Evolutionary conservation across 2,888 invertebrate genomes (phyloP).

Genomic region (Lamellibrachia satsuma): DNA sequence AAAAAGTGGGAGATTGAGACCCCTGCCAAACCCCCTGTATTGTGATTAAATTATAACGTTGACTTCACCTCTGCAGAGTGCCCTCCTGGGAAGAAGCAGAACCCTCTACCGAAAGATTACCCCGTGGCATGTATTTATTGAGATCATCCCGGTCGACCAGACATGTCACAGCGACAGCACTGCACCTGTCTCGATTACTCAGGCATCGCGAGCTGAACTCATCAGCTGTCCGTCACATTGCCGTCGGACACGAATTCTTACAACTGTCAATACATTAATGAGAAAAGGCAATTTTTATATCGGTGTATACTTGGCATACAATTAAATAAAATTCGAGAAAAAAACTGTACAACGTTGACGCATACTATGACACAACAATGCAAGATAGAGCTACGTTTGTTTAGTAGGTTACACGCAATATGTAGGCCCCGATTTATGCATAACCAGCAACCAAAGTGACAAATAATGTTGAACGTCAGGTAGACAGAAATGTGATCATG

Average conservation of each 20-base stretch:
- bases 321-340: not conserved
- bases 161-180: not conserved
- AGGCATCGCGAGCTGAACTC: not conserved
- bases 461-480: too few relatives aligned
- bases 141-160: not conserved
- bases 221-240: not conserved
- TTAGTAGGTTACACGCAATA: not conserved
- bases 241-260: not conserved
- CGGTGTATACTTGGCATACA: not conserved
- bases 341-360: not conserved
- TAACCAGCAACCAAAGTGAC: too few relatives aligned
- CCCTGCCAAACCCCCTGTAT: too few relatives aligned
- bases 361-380: not conserved
- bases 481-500: too few relatives aligned
- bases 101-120: not conserved
- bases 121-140: slow-evolving; percentile 17
- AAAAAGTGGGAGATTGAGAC: too few relatives aligned
- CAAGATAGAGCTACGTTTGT: not conserved
- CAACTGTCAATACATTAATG: not conserved
- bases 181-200: not conserved
- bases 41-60: not conserved
- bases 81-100: not conserved
- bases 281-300: not conserved
- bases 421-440: not conserved
- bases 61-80: not conserved